These are phyloP conservation scores for Trachymyrmex septentrionalis DNA, from an alignment of 1,140 invertebrate genomes.

Conservation along the genomic window DNA sequence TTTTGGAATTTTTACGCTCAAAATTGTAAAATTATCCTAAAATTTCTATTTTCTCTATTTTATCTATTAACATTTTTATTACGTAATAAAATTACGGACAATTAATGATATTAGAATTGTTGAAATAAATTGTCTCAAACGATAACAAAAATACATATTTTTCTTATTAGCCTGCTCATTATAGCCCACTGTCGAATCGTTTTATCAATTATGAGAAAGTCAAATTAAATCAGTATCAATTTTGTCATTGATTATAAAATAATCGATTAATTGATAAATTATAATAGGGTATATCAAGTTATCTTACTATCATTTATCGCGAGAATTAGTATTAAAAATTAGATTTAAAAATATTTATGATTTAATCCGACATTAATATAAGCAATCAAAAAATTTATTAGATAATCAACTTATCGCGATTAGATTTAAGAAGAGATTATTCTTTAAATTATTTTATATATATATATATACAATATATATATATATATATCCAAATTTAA, in stretches of 20 bases:
- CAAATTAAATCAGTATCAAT: conserved; percentile 7
- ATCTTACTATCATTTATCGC: neutral
- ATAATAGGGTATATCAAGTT: neutral
- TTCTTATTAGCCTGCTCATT: too few species aligned
- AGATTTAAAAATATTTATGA: neutral
- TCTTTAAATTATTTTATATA: too few species aligned
- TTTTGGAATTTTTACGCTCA: neutral
- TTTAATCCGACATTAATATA: neutral
- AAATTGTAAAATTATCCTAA: neutral
- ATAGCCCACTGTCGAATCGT: neutral
- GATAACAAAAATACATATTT: neutral
- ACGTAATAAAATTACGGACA: neutral
- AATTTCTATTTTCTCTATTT: neutral
- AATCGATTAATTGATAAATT: conserved; percentile 10
- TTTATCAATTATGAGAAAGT: neutral
- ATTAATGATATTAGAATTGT: neutral
- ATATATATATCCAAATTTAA: too few species aligned
- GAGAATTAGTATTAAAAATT: neutral
- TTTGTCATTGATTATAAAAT: neutral
- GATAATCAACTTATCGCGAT: too few species aligned
- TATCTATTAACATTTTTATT: neutral
- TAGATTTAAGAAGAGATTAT: neutral
- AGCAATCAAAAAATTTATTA: neutral
- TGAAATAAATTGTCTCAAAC: neutral
- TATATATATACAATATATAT: too few species aligned